A percentile compares a stretch with the other conserved stretches of the same genome.
phyloP scores from a whole-genome alignment of 2,797 vertebrate genomes.

The Chrysocyon brachyurus region DNA sequence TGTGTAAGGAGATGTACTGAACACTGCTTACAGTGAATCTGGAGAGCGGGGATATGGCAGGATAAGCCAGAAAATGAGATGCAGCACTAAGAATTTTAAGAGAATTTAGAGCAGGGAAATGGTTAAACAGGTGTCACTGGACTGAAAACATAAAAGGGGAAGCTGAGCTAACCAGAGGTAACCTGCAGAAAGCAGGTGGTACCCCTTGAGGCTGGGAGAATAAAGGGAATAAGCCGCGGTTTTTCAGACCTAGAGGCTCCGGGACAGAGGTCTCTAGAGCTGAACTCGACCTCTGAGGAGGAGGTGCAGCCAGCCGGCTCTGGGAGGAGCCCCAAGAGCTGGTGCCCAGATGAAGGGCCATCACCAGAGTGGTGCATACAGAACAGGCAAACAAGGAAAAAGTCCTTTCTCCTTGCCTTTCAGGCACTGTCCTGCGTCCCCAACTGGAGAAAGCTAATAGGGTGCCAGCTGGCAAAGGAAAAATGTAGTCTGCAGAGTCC shows the following conservation, averaged over 20 bases:
- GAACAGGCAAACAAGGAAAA: not conserved
- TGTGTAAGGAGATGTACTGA: fast-evolving
- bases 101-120: not conserved
- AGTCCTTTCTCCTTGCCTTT: not conserved
- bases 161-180: not conserved
- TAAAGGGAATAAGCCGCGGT: not conserved
- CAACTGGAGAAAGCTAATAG: not conserved
- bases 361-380: not conserved
- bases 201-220: not conserved
- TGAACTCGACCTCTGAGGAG: not conserved
- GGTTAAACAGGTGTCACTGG: not conserved
- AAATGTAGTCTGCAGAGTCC: not conserved
- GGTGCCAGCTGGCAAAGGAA: not conserved
- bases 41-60: not conserved
- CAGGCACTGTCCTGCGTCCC: not conserved
- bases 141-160: not conserved
- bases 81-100: not conserved
- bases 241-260: not conserved
- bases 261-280: not conserved
- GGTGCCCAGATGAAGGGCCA: not conserved
- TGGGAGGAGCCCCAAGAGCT: not conserved
- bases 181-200: not conserved
- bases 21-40: not conserved
- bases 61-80: not conserved
- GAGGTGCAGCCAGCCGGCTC: not conserved